Conservation (phyloP, 2,113 vertebrate species). For the Dermatemys mawii region DNA sequence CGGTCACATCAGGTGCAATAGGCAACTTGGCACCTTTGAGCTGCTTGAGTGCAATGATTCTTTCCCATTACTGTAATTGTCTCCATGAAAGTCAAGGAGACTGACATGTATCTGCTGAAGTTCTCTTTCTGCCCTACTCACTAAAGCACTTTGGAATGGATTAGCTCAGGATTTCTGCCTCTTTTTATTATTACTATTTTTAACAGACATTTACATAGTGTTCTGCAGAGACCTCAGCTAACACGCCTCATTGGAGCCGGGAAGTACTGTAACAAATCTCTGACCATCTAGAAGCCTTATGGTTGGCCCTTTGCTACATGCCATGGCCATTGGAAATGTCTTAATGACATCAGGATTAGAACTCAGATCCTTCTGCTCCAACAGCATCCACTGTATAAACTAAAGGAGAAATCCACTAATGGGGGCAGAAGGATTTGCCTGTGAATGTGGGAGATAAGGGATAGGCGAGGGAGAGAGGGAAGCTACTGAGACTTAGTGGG, state of each 20-base stretch:
- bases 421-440: no score
- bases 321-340: rapidly evolving
- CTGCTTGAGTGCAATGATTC: not conserved
- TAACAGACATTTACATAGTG: not conserved
- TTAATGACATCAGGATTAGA: not conserved
- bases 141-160: not conserved
- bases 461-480: no score
- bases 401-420: not conserved
- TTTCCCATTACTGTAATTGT: not conserved
- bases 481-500: no score
- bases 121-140: not conserved
- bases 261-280: not conserved
- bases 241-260: not conserved
- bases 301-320: not conserved
- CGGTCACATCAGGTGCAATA: not conserved
- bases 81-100: not conserved
- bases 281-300: not conserved
- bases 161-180: not conserved
- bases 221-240: not conserved
- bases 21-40: not conserved
- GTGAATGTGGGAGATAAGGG: no score
- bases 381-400: not conserved
- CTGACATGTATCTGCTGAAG: not conserved
- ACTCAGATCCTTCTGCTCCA: not conserved
- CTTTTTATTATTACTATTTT: not conserved